These are phyloP conservation scores for Hoplostethus atlanticus DNA, from an alignment of 2,797 vertebrate genomes.

Conservation along the genomic window DNA sequence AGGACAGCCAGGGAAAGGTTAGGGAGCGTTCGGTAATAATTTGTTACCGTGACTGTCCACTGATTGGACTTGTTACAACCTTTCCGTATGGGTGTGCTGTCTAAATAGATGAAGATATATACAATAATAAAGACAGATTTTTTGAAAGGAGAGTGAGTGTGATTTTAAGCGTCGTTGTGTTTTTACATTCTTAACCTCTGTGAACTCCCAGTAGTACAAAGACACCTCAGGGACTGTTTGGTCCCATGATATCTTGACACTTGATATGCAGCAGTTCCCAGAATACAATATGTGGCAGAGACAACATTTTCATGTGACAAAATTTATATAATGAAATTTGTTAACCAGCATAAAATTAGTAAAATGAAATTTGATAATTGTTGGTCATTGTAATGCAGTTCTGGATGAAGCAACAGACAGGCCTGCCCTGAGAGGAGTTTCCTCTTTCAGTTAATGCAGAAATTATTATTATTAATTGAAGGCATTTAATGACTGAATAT, in stretches of 20 bases:
- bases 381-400: constrained; percentile 9
- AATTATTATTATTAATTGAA: not conserved
- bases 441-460: not conserved
- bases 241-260: constrained; percentile 23
- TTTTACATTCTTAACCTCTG: constrained; percentile 59
- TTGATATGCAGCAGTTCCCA: constrained; percentile 10
- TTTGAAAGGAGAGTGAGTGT: constrained; percentile 34
- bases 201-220: constrained; percentile 55
- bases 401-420: not conserved
- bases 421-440: not conserved
- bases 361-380: constrained; percentile 7
- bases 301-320: constrained; percentile 26
- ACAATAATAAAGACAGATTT: constrained; percentile 57
- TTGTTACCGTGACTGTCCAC: constrained; percentile 61
- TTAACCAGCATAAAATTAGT: not conserved
- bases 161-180: constrained; percentile 46
- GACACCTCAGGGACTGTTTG: constrained; percentile 39
- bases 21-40: constrained; percentile 62
- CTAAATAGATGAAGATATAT: constrained; percentile 59
- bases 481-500: not conserved
- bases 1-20: constrained; percentile 80
- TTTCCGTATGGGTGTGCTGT: constrained; percentile 47
- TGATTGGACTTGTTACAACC: constrained; percentile 56
- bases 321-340: constrained; percentile 45
- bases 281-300: constrained; percentile 14